A percentile compares a stretch with the other conserved stretches of the same genome.
phyloP scores from a whole-genome alignment of 2,888 invertebrate species.

The Caradrina kadenii region DNA sequence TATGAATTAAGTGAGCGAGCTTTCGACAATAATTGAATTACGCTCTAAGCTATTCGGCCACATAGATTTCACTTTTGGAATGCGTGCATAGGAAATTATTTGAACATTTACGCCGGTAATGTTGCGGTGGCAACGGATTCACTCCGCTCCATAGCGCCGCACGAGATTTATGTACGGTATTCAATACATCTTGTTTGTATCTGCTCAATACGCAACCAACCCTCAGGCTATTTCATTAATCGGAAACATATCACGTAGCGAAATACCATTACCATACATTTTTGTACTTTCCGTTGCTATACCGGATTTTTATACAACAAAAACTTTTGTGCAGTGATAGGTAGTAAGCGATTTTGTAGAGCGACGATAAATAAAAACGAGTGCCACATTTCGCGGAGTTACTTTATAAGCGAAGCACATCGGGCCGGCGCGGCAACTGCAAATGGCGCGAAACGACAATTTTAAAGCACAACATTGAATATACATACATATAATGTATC shows the following conservation, averaged over 20 bases:
- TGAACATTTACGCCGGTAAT: slow-evolving; percentile 76
- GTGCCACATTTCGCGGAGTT: slow-evolving; percentile 80
- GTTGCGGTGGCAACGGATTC: slow-evolving; percentile 74
- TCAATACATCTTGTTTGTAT: slow-evolving; percentile 78
- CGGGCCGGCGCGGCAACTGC: slow-evolving; percentile 79
- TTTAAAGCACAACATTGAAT: slow-evolving; percentile 89
- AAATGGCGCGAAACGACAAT: slow-evolving; percentile 89
- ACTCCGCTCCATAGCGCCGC: slow-evolving; percentile 68
- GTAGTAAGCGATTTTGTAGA: slow-evolving; percentile 76
- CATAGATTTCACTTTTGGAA: slow-evolving; percentile 73
- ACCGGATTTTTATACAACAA: slow-evolving; percentile 51
- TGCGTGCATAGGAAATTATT: slow-evolving; percentile 78
- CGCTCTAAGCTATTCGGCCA: slow-evolving; percentile 54
- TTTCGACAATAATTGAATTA: slow-evolving; percentile 61
- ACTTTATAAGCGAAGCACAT: slow-evolving; percentile 87
- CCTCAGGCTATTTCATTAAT: slow-evolving; percentile 70
- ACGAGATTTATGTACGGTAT: slow-evolving; percentile 78
- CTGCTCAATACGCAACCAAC: slow-evolving; percentile 63
- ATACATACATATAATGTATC: slow-evolving; percentile 82
- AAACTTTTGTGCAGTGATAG: slow-evolving; percentile 72
- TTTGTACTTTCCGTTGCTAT: slow-evolving; percentile 47
- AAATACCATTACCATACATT: slow-evolving; percentile 59
- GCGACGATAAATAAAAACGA: slow-evolving; percentile 80
- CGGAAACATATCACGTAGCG: slow-evolving; percentile 64
- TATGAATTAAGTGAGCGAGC: slow-evolving; percentile 53